Conservation (phyloP, 92 coral and sea anemone species). For the Phenganax stokvisi region DNA sequence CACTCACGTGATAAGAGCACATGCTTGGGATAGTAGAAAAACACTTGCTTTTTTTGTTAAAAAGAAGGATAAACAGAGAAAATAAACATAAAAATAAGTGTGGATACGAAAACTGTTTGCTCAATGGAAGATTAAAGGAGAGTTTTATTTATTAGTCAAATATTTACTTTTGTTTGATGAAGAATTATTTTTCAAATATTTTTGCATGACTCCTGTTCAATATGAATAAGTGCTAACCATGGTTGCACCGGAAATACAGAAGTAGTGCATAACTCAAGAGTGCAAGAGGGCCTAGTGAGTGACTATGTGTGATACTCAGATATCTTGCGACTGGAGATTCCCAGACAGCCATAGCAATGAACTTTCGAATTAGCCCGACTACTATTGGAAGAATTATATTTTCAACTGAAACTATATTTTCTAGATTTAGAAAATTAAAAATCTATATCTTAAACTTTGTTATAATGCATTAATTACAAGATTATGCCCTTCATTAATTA, state of each 20-base stretch:
- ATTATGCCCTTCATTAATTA: no score
- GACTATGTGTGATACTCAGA: not conserved
- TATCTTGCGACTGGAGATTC: constrained; percentile 9
- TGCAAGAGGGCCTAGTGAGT: constrained; percentile 4
- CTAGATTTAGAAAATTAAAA: not conserved
- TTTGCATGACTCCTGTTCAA: constrained; percentile 15
- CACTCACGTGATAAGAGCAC: no score
- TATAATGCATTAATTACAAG: no score
- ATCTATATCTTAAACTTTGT: not conserved
- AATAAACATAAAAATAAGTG: constrained; percentile 13
- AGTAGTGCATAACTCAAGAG: not conserved
- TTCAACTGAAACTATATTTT: not conserved
- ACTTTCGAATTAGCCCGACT: constrained; percentile 1
- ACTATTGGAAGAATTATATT: not conserved
- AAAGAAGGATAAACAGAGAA: not conserved
- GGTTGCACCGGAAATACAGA: constrained; percentile 10
- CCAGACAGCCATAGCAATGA: constrained; percentile 19
- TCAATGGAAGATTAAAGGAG: constrained; percentile 25
- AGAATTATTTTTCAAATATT: constrained; percentile 32
- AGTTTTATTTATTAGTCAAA: constrained; percentile 27
- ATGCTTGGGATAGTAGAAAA: no score
- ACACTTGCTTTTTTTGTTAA: not conserved
- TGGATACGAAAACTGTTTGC: constrained; percentile 39
- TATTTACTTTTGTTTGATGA: constrained; percentile 33
- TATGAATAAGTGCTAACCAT: not conserved